Percentiles rank a stretch among this genome's conserved stretches.
Conservation (phyloP, 2,888 invertebrate species). For the Pterobdella sp. region DNA sequence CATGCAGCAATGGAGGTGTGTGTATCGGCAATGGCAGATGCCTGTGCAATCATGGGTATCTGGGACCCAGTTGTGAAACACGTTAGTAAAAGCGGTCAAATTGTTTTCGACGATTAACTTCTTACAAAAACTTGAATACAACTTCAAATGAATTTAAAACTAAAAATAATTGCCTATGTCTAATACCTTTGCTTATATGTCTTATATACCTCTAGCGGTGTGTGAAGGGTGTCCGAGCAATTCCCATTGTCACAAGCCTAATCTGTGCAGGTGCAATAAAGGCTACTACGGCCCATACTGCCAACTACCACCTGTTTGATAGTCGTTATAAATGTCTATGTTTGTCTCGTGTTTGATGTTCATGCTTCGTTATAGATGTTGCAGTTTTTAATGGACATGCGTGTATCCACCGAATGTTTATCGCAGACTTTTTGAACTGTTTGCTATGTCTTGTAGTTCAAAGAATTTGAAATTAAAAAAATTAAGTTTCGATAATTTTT, state of each 20-base stretch:
- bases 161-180: not conserved
- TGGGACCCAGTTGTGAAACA: constrained; percentile 48
- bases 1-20: constrained; percentile 45
- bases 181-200: not conserved
- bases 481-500: too few relatives aligned
- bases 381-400: too few relatives aligned
- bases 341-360: not conserved
- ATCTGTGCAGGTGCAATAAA: constrained; percentile 44
- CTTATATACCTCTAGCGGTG: constrained; percentile 41
- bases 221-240: constrained; percentile 46
- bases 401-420: too few relatives aligned
- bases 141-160: too few relatives aligned
- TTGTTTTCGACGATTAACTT: too few relatives aligned
- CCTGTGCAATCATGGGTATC: constrained; percentile 45
- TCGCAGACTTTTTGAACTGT: too few relatives aligned
- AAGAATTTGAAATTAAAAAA: too few relatives aligned
- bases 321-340: constrained; percentile 8
- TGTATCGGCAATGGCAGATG: constrained; percentile 45
- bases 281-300: constrained; percentile 41
- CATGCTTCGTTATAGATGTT: too few relatives aligned
- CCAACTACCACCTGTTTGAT: not conserved
- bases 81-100: too few relatives aligned
- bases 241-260: constrained; percentile 44
- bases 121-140: too few relatives aligned
- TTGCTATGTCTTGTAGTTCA: too few relatives aligned